phyloP scores from a whole-genome alignment of 1,140 invertebrate species.

The Scylla paramamosain region DNA sequence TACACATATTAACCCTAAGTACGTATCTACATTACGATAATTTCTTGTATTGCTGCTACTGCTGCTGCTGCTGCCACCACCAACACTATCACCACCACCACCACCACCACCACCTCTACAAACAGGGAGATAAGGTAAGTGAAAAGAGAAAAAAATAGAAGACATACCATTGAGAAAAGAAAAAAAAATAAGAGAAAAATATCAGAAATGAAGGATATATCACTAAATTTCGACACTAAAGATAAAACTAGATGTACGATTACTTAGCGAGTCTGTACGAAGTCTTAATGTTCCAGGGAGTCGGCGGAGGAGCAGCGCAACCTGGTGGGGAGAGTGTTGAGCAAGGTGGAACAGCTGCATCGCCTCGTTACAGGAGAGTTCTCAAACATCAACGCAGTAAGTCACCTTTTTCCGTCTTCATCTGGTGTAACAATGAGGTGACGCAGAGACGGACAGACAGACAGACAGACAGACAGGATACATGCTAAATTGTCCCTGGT shows the following conservation, averaged over 20 bases:
- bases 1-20: background rate
- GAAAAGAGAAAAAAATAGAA: background rate
- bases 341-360: constrained; percentile 49
- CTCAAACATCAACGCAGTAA: constrained; percentile 62
- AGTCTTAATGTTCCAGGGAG: constrained; percentile 28
- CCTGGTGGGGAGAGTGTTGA: constrained; percentile 49
- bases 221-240: background rate
- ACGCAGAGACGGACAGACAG: too few relatives aligned
- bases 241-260: background rate
- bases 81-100: background rate
- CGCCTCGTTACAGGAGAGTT: constrained; percentile 58
- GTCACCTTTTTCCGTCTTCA: background rate
- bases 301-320: constrained; percentile 56
- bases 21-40: background rate
- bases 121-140: background rate
- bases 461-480: too few relatives aligned
- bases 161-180: background rate
- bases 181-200: background rate
- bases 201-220: background rate
- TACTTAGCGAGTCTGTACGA: background rate
- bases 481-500: too few relatives aligned
- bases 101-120: background rate
- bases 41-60: background rate
- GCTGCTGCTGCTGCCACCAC: background rate
- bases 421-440: background rate